Evolutionary conservation across 2,888 invertebrate genomes (phyloP), one percentile per base, ranked within the genome.

Genomic region (Xanthorhoe designata): DNA sequence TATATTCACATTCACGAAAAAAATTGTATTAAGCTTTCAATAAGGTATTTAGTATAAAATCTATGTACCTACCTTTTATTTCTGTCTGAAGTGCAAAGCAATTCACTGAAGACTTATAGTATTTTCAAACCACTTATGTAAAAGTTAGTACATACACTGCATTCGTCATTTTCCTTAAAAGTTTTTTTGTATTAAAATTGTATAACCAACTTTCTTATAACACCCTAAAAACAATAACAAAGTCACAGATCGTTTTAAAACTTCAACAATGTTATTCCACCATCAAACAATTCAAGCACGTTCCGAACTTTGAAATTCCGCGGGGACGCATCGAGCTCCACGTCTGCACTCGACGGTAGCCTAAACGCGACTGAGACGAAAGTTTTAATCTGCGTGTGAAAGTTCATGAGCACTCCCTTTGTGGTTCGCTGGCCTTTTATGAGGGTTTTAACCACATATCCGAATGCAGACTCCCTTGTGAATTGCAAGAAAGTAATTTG

Each of bases 361-460:
- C 57, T 38, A 19, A 49, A 18, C 53, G 52, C 66, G 49, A 66
- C 66, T 66, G 61, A 61, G 13, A 32, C 3, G 24, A 50, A 24
- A 42, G 10, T 13, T 24, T n/a, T 13, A 8, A 7, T 32, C 7
- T 32, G 32, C 7, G 10, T 24, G 51, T n/a, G 24, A 51, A 19
- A 51, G 13, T 24, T 47, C 38, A 18, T 29, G 49, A 57, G 15
- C 29, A 15, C 47, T 17, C 47, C 17, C 15, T 15, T 17, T 15
- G 15, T 15, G 13, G 47, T 47, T 47, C 47, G 15, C 7, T 15
- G 15, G 7, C 47, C 47, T 47, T 47, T 7, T 6, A 8, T 7
- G 7, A 17, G 4, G 17, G 15, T 17, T 15, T 47, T 47, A 47
- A 15, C 15, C 17, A 47, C 47, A 17, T 17, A 47, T 17, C 47